Percentiles rank a stretch among this genome's conserved stretches.
These are phyloP conservation scores for Miltochrista miniata DNA, from an alignment of 2,888 invertebrate species.

Conservation along the genomic window DNA sequence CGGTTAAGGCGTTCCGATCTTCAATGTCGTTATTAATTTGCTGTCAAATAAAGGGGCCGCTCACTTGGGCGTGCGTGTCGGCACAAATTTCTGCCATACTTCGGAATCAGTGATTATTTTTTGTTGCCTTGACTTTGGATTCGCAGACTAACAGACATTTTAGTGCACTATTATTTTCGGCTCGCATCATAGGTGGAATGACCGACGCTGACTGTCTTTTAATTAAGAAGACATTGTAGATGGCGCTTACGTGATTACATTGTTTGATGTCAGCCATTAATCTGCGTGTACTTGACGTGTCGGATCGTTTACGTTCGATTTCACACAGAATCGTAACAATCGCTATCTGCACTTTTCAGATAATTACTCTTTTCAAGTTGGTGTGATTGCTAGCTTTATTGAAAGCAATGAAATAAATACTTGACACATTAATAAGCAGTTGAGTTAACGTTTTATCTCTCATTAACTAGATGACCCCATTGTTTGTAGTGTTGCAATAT, in stretches of 20 bases:
- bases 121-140: conserved; percentile 75
- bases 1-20: conserved; percentile 70
- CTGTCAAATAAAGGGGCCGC: conserved; percentile 84
- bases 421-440: conserved; percentile 13
- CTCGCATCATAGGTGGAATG: conserved; percentile 56
- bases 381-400: conserved; percentile 14
- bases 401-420: conserved; percentile 20
- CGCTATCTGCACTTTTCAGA: neutral
- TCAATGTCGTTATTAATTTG: conserved; percentile 79
- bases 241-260: conserved; percentile 45
- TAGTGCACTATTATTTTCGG: conserved; percentile 65
- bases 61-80: conserved; percentile 82
- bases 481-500: neutral
- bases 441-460: conserved; percentile 1
- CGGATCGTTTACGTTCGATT: conserved; percentile 20
- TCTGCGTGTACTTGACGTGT: conserved; percentile 25
- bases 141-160: conserved; percentile 76
- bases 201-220: conserved; percentile 51
- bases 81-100: conserved; percentile 83
- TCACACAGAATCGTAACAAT: neutral
- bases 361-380: neutral
- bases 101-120: conserved; percentile 81
- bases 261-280: conserved; percentile 26
- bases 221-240: conserved; percentile 54
- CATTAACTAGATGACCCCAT: neutral